Percentiles rank a stretch among this genome's conserved stretches.
These are phyloP conservation scores for Sander lucioperca DNA, from an alignment of 2,113 vertebrate genomes.

Conservation along the genomic window DNA sequence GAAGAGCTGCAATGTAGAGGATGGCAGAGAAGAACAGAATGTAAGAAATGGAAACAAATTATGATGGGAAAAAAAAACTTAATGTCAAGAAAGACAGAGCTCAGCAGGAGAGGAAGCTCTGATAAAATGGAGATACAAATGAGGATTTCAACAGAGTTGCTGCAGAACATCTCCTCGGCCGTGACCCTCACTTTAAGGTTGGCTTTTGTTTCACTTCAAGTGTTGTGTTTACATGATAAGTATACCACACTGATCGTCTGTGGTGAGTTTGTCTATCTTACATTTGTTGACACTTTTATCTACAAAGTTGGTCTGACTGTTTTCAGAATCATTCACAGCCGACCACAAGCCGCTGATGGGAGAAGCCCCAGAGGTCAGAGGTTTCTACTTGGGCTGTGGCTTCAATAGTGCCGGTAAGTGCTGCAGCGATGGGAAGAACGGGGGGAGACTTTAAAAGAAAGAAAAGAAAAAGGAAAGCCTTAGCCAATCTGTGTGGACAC, in stretches of 20 bases:
- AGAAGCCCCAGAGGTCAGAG: constrained; percentile 93
- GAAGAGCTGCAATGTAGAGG: not conserved
- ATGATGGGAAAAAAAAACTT: not conserved
- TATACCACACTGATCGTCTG: not conserved
- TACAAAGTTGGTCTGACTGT: not conserved
- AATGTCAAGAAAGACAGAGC: not conserved
- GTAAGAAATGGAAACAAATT: not conserved
- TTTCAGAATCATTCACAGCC: constrained; percentile 94
- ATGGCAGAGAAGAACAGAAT: not conserved
- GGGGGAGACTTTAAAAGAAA: not conserved
- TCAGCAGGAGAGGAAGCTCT: not conserved
- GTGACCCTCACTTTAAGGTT: not conserved
- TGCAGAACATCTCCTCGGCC: not conserved
- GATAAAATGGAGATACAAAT: constrained; percentile 1
- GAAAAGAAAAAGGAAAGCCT: not conserved
- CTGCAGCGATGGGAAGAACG: not conserved
- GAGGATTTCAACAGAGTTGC: not conserved
- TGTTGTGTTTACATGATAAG: not conserved
- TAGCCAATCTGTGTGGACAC: constrained; percentile 24
- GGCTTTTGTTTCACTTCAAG: not conserved
- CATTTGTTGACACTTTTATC: not conserved
- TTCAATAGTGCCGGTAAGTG: constrained; percentile 97
- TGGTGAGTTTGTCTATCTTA: not conserved
- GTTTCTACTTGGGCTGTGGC: constrained; percentile 96
- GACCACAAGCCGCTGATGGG: constrained; percentile 98